These are phyloP conservation scores for Leptestheria dahalacensis DNA, from an alignment of 1,140 invertebrate genomes.

Conservation along the genomic window DNA sequence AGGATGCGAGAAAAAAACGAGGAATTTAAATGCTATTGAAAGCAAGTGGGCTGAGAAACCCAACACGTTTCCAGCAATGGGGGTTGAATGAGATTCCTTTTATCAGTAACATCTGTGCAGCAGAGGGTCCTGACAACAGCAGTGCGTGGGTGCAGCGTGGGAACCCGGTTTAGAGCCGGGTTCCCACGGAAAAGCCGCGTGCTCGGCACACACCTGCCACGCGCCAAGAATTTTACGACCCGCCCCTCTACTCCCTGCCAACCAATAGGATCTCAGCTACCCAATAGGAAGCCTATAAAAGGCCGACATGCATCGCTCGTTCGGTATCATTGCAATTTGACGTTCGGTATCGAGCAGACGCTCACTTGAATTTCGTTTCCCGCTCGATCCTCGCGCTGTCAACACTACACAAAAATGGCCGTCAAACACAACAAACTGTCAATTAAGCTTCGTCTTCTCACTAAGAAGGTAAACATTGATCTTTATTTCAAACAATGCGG, in stretches of 20 bases:
- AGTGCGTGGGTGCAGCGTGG: not conserved
- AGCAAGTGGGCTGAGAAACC: too few relatives aligned
- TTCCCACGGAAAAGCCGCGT: constrained; percentile 14
- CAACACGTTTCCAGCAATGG: not conserved
- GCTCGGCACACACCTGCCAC: constrained; percentile 17
- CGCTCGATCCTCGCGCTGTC: too few relatives aligned
- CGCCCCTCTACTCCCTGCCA: too few relatives aligned
- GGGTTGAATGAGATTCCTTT: not conserved
- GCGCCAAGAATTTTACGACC: constrained; percentile 11
- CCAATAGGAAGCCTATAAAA: constrained; percentile 5
- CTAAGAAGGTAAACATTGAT: not conserved
- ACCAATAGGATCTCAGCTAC: too few relatives aligned
- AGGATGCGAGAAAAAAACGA: too few relatives aligned
- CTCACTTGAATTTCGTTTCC: not conserved
- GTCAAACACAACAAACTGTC: not conserved
- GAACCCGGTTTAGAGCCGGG: constrained; percentile 4
- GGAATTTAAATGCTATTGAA: too few relatives aligned
- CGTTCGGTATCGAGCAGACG: too few relatives aligned
- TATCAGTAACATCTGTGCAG: too few relatives aligned
- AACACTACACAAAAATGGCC: not conserved
- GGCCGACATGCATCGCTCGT: not conserved
- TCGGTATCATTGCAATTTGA: too few relatives aligned
- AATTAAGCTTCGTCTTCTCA: not conserved
- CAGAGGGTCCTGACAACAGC: too few relatives aligned
- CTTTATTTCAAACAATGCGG: too few relatives aligned